A percentile compares a stretch with the other conserved stretches of the same genome.
phyloP scores from a whole-genome alignment of 2,113 vertebrate genomes.

The Ptilonorhynchus violaceus region DNA sequence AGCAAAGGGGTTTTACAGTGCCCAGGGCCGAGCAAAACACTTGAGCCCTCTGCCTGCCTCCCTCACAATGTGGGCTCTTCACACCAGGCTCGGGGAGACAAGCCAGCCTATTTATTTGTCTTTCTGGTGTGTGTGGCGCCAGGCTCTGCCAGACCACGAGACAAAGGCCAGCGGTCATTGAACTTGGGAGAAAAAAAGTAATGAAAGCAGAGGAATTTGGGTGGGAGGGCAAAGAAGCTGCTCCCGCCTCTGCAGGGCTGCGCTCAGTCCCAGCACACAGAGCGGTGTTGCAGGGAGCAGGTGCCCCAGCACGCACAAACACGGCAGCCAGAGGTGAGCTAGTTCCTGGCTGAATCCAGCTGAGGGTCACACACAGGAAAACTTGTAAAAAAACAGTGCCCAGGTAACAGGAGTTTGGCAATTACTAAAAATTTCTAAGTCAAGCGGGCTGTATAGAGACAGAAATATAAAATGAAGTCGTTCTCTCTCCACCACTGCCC shows the following conservation, averaged over 20 bases:
- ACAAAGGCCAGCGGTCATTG: not conserved
- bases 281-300: not conserved
- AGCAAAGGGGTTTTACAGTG: not conserved
- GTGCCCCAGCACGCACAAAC: not conserved
- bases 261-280: not conserved
- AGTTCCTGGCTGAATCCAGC: not conserved
- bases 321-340: not conserved
- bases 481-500: not conserved
- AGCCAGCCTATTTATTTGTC: not conserved
- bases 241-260: not conserved
- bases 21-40: not conserved
- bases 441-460: not conserved
- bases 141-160: conserved; percentile 13
- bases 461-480: not conserved
- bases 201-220: conserved; percentile 9
- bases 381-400: not conserved
- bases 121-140: not conserved
- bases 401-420: not conserved
- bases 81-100: not conserved
- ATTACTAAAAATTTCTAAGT: not conserved
- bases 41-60: not conserved
- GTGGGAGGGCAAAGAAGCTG: not conserved
- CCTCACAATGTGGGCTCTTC: not conserved
- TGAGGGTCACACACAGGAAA: not conserved
- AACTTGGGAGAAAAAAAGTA: not conserved